phyloP scores from a whole-genome alignment of 2,888 invertebrate species.

The Ophion obscuratus region DNA sequence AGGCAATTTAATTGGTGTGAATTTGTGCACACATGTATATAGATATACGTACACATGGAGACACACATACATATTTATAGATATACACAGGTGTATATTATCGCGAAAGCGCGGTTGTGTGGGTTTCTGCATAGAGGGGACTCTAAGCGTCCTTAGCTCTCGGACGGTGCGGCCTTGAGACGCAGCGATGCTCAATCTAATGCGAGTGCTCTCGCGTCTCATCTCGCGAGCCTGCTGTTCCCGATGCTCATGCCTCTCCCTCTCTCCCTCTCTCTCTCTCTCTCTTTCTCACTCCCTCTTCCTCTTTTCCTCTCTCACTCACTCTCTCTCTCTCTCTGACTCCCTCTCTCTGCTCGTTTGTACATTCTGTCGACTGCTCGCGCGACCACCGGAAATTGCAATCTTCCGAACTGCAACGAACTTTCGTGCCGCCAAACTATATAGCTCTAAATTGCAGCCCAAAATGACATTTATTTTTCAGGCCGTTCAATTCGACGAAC shows the following conservation, averaged over 20 bases:
- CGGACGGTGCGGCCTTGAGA: constrained; percentile 82
- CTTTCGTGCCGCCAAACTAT: constrained; percentile 43
- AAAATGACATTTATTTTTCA: not conserved
- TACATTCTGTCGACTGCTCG: not conserved
- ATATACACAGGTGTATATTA: constrained; percentile 2
- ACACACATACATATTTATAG: not conserved
- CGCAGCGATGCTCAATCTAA: constrained; percentile 82
- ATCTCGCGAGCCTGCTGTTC: constrained; percentile 35
- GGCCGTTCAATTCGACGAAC: not conserved
- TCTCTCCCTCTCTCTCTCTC: not conserved
- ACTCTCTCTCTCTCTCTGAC: constrained; percentile 38
- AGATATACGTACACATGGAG: too few relatives aligned
- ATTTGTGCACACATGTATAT: too few relatives aligned
- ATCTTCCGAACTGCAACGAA: constrained; percentile 65
- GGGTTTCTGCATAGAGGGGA: constrained; percentile 69
- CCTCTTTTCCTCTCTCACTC: not conserved
- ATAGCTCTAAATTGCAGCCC: not conserved
- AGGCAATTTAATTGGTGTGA: too few relatives aligned
- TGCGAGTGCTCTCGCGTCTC: constrained; percentile 50
- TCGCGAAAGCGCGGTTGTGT: constrained; percentile 22
- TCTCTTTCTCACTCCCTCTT: too few relatives aligned
- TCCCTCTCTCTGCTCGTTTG: not conserved
- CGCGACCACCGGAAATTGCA: constrained; percentile 72
- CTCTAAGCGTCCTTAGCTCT: constrained; percentile 79
- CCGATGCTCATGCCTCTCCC: constrained; percentile 19